Evolutionary conservation across 2,113 vertebrate species (phyloP).

Genomic region (Bufo bufo): DNA sequence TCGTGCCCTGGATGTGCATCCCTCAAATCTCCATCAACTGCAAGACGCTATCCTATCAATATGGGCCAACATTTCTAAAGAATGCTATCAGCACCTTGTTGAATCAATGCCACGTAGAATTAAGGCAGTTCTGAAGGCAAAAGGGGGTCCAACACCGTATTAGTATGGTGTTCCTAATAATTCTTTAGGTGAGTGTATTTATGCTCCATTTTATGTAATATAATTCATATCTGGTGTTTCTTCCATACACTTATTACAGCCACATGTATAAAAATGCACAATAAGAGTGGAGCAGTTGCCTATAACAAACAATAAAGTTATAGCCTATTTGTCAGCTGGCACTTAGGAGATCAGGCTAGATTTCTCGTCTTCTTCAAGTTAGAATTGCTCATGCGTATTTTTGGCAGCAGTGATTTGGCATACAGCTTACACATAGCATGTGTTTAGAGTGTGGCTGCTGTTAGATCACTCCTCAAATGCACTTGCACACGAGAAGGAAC

Average conservation of each 20-base stretch:
- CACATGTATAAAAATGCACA: not conserved
- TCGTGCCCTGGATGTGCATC: too few relatives aligned
- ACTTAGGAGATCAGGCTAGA: not conserved
- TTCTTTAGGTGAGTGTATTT: too few relatives aligned
- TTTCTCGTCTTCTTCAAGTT: not conserved
- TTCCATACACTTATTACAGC: not conserved
- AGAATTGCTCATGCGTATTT: not conserved
- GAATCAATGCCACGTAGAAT: too few relatives aligned
- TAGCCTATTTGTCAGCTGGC: not conserved
- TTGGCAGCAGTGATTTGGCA: not conserved
- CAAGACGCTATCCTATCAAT: too few relatives aligned
- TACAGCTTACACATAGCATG: not conserved
- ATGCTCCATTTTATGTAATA: not conserved
- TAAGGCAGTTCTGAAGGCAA: too few relatives aligned
- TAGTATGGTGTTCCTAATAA: too few relatives aligned
- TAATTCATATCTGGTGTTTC: not conserved
- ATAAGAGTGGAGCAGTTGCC: not conserved
- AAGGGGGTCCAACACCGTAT: too few relatives aligned
- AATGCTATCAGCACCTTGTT: too few relatives aligned
- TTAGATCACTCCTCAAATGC: not conserved
- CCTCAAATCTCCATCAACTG: too few relatives aligned
- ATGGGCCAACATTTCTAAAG: too few relatives aligned
- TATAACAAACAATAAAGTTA: not conserved
- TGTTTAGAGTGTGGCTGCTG: not conserved
- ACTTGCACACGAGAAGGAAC: not conserved